Base-by-base conservation (phyloP, 1,140 invertebrate species). In the Hesperophylax magnus region DNA sequence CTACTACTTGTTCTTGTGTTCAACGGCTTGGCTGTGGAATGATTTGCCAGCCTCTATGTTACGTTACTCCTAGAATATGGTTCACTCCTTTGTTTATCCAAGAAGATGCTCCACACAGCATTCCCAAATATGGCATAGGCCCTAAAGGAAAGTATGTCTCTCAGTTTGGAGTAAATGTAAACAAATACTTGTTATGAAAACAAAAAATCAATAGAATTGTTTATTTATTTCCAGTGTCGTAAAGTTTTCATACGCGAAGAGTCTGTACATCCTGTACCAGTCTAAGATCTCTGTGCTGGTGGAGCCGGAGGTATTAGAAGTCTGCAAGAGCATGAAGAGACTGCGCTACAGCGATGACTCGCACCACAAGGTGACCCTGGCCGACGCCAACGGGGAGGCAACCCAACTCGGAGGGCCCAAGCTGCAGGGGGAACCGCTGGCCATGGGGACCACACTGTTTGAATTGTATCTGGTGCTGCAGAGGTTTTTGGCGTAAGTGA, bases 381-480 rank as follows among this genome's bases (percentile, higher is more conserved):
- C 89, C 6, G 88, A 88, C 5, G 89, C 88, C 0, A 86, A 91
- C n/a, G 91, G 92, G 71, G 88, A 91, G n/a, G 90, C 90, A 47
- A 88, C 87, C 0, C 85, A 86, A 0, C 39, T 89, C 17, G 89
- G 89, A 0, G 86, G 87, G 15, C 87, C 89, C 0, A 86, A 89
- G 15, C 89, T 93, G 4, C 88, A 89, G 0, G 89, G 89, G 14
- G 92, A 93, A 84, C 92, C 93, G n/a, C 85, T 95, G 34, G 89
- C 91, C 27, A 93, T 96, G 90, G 97, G 97, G 3, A 97, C 96
- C 5, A 94, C 94, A 0, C 88, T 98, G 76, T 98, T 98, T 89
- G 97, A 98, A 89, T 89, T 98, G 0, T 98, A 98, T 88, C 90
- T 98, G 69, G 93, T 94, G 14, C 88, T 98, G 18, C 96, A 98